Percentiles rank a stretch among this genome's conserved stretches.
These are phyloP conservation scores for Ypsolopha sequella DNA, from an alignment of 2,888 invertebrate species.

Conservation along the genomic window DNA sequence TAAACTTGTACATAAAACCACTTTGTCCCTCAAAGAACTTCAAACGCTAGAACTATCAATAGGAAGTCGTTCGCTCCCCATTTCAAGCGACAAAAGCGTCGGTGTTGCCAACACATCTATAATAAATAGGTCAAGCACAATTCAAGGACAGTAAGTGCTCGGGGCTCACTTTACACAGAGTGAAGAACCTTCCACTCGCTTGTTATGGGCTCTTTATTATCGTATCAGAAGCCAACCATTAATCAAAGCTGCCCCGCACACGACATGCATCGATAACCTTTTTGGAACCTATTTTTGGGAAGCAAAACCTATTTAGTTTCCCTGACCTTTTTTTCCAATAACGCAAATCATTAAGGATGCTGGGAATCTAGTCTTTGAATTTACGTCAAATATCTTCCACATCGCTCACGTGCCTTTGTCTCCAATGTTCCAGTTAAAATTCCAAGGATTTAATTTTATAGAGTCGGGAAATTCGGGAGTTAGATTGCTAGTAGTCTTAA, in stretches of 20 bases:
- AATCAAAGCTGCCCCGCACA: constrained; percentile 28
- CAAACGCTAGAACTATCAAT: constrained; percentile 1
- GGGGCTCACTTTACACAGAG: constrained; percentile 13
- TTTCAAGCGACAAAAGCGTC: background rate
- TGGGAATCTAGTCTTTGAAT: background rate
- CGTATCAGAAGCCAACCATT: constrained; percentile 41
- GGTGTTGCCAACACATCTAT: constrained; percentile 22
- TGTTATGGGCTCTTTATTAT: constrained; percentile 36
- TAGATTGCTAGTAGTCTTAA: too few relatives aligned
- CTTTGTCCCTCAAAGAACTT: background rate
- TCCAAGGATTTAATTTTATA: too few relatives aligned
- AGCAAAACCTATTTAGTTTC: constrained; percentile 21
- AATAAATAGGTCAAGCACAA: constrained; percentile 51
- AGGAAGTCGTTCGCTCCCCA: background rate
- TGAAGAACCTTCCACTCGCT: constrained; percentile 19
- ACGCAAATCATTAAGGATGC: constrained; percentile 21
- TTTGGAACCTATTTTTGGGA: constrained; percentile 27
- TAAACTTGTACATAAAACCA: too few relatives aligned
- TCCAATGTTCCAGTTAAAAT: too few relatives aligned
- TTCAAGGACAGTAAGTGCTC: constrained; percentile 36
- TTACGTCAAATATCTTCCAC: background rate
- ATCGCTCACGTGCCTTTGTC: background rate
- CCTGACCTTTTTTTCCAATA: constrained; percentile 28
- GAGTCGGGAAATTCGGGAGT: too few relatives aligned
- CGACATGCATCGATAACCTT: constrained; percentile 27